Evolutionary conservation across 2,888 invertebrate species (phyloP).

Genomic region (Lycocerus yunnanus): DNA sequence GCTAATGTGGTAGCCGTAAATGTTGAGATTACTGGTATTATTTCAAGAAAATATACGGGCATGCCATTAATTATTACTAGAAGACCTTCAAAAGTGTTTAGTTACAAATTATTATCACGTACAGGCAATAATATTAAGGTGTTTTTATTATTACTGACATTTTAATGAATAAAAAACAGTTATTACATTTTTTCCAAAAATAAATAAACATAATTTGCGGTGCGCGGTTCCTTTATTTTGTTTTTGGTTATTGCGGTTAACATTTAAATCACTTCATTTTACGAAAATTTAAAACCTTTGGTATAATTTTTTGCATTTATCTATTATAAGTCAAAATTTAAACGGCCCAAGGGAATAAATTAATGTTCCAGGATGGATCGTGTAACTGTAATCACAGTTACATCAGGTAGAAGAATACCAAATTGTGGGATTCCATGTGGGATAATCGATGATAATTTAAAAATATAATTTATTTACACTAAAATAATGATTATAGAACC

Average conservation of each 20-base stretch:
- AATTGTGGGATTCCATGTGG: background rate
- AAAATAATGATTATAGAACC: background rate
- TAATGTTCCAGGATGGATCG: background rate
- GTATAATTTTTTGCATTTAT: background rate
- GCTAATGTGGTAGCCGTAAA: background rate
- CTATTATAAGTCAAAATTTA: background rate
- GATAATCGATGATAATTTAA: background rate
- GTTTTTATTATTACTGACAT: background rate
- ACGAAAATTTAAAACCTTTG: background rate
- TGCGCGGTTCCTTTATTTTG: background rate
- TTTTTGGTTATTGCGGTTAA: background rate
- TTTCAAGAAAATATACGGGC: background rate
- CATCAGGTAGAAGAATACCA: background rate
- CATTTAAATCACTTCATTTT: background rate
- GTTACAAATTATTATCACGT: background rate
- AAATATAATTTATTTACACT: background rate
- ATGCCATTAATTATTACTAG: background rate
- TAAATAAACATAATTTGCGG: background rate
- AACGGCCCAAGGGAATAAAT: background rate
- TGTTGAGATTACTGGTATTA: background rate
- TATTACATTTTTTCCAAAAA: background rate
- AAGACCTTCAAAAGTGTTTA: background rate
- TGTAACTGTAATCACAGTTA: background rate
- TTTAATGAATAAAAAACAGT: background rate
- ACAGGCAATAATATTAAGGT: background rate